Base-by-base conservation (phyloP, 1,140 invertebrate species). In the Saccostrea echinata region DNA sequence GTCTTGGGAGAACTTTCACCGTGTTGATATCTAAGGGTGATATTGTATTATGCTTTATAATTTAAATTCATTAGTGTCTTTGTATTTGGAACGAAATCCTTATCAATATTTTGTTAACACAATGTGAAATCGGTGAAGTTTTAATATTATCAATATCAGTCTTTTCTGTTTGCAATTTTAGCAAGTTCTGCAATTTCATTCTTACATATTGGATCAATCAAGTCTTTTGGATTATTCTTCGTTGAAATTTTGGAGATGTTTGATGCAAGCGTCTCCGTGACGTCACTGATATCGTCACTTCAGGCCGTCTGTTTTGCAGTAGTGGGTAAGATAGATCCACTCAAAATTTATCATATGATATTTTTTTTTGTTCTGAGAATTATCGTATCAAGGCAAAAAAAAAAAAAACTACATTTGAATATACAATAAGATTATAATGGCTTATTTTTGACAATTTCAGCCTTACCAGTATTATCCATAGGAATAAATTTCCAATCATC, bases 381-480 rank as follows among this genome's bases (percentile, higher is more conserved):
- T n/a, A n/a, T n/a, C n/a, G n/a, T n/a, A n/a, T n/a, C n/a, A n/a
- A n/a, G n/a, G n/a, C n/a, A n/a, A n/a, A n/a, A 43, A 43, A 6
- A 43, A 43, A 43, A 43, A 43, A 43, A 3, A 43, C 43, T 43
- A 9, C 43, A 43, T 43, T 43, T 43, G 11, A 68, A 9, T n/a
- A 13, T 68, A 13, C 61, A 68, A n/a, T 11, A 3, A 0, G 27
- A 13, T 68, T n/a, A 68, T 11, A 68, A 27, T 68, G 27, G 0
- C 21, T n/a, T 13, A 27, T 68, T n/a, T 6, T 35, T 68, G 57
- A 9, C 9, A 81, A 3, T 84, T 83, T 64, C 55, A 87, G 86
- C 86, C 4, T 68, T 90, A 24, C 35, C 88, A 55, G 88, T 90
- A 33, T 57, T 88, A 8, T 81, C 85, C 53, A 52, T 76, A 18